These are phyloP conservation scores for Elysia crispata DNA, from an alignment of 2,888 invertebrate genomes.

Conservation along the genomic window DNA sequence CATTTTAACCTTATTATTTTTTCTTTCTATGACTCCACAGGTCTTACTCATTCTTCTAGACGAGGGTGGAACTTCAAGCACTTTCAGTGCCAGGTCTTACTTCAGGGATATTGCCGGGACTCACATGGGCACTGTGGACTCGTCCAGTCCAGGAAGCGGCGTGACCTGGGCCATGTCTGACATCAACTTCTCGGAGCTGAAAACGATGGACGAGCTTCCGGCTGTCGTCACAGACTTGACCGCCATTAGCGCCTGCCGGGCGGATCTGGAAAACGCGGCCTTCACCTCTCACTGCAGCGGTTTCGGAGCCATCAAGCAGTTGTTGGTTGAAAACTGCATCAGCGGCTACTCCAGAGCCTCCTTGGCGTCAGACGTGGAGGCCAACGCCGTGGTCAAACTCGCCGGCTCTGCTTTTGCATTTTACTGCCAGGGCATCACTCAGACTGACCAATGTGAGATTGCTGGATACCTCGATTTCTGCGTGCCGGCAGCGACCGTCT, in stretches of 20 bases:
- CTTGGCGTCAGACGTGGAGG: neutral
- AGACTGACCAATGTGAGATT: constrained; percentile 17
- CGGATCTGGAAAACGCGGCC: constrained; percentile 25
- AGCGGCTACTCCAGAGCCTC: constrained; percentile 34
- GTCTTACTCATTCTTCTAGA: constrained; percentile 36
- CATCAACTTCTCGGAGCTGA: constrained; percentile 2
- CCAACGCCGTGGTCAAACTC: constrained; percentile 20
- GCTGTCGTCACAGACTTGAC: constrained; percentile 23
- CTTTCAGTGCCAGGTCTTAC: neutral
- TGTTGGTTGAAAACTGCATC: constrained; percentile 44
- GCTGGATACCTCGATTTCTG: constrained; percentile 46
- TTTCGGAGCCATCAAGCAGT: constrained; percentile 41
- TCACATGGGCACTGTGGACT: neutral
- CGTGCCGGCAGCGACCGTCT: neutral
- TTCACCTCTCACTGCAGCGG: constrained; percentile 30
- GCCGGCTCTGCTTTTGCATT: constrained; percentile 35
- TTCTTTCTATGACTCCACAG: too few relatives aligned
- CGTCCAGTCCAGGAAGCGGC: neutral
- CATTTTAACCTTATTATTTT: too few relatives aligned
- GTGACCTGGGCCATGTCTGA: constrained; percentile 23
- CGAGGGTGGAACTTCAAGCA: constrained; percentile 15
- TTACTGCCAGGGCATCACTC: constrained; percentile 46
- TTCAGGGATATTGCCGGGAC: constrained; percentile 13
- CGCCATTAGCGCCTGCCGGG: constrained; percentile 15
- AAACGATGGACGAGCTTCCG: constrained; percentile 3